phyloP scores from a whole-genome alignment of 1,140 invertebrate species.

The Tribolium castaneum region DNA sequence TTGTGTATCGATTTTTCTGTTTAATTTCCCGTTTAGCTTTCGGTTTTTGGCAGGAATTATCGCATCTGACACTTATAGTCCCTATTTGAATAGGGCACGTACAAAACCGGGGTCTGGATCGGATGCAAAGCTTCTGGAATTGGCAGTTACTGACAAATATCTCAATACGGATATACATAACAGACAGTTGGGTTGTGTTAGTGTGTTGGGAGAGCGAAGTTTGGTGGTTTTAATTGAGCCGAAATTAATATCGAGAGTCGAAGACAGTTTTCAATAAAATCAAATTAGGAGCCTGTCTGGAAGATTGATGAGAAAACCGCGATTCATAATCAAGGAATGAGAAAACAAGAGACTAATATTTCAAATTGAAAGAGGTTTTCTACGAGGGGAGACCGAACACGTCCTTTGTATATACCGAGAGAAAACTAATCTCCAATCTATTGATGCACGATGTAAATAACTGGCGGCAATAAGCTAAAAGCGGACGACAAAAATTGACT shows the following conservation, averaged over 20 bases:
- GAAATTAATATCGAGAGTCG: background rate
- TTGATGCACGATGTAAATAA: slow-evolving; percentile 34
- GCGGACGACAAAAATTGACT: slow-evolving; percentile 35
- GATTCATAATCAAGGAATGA: slow-evolving; percentile 26
- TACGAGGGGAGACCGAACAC: background rate
- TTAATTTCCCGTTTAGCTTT: background rate
- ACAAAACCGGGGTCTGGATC: slow-evolving; percentile 4
- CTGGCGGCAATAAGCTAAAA: slow-evolving; percentile 41
- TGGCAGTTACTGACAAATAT: slow-evolving; percentile 12
- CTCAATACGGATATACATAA: background rate
- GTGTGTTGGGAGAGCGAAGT: background rate
- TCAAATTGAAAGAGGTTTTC: background rate
- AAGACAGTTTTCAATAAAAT: slow-evolving; percentile 17
- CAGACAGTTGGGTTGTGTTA: background rate
- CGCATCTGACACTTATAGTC: slow-evolving; percentile 20
- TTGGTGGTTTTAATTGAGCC: background rate
- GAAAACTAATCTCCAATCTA: slow-evolving; percentile 33
- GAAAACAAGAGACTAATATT: slow-evolving; percentile 11
- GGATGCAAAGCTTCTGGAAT: background rate
- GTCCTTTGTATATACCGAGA: slow-evolving; percentile 14
- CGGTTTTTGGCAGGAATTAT: background rate
- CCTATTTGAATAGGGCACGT: slow-evolving; percentile 15
- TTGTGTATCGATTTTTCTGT: background rate
- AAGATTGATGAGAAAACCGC: slow-evolving; percentile 26
- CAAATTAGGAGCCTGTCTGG: background rate